phyloP scores from a whole-genome alignment of 2,113 vertebrate species.

The Rafetus swinhoei region DNA sequence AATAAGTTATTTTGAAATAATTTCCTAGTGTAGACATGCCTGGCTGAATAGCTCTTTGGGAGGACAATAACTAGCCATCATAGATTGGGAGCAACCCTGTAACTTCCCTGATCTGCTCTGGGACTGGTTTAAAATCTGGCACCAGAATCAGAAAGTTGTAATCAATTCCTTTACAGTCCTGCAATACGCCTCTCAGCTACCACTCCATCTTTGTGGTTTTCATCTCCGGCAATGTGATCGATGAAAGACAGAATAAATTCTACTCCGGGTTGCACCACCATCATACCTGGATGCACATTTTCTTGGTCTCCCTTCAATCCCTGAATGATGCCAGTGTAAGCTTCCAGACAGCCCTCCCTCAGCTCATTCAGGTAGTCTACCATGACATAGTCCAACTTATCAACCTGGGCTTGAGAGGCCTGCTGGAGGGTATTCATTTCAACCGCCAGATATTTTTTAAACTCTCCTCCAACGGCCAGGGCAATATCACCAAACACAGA shows the following conservation, averaged over 20 bases:
- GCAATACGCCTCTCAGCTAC: background rate
- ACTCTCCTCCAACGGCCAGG: constrained; percentile 96
- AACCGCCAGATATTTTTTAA: constrained; percentile 97
- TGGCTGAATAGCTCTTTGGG: background rate
- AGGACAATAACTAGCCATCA: background rate
- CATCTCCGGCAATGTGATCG: constrained; percentile 96
- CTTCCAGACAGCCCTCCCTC: constrained; percentile 96
- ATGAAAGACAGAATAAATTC: constrained; percentile 99
- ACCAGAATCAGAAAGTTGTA: background rate
- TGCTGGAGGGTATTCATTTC: constrained; percentile 97
- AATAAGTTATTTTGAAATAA: no score
- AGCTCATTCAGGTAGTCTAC: constrained; percentile 99
- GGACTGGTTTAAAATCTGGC: background rate
- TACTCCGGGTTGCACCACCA: constrained; percentile 97
- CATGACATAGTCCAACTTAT: constrained; percentile 99
- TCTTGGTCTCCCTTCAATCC: constrained; percentile 98
- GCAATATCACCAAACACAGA: constrained; percentile 97
- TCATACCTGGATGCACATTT: constrained; percentile 97
- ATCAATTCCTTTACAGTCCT: background rate
- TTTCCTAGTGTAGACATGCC: no score
- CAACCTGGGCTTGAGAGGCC: constrained; percentile 96
- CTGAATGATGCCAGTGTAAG: constrained; percentile 97
- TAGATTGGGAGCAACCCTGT: background rate
- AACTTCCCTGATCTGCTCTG: background rate
- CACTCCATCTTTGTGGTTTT: constrained; percentile 95